phyloP scores from a whole-genome alignment of 2,113 vertebrate genomes.

The Ondatra zibethicus region DNA sequence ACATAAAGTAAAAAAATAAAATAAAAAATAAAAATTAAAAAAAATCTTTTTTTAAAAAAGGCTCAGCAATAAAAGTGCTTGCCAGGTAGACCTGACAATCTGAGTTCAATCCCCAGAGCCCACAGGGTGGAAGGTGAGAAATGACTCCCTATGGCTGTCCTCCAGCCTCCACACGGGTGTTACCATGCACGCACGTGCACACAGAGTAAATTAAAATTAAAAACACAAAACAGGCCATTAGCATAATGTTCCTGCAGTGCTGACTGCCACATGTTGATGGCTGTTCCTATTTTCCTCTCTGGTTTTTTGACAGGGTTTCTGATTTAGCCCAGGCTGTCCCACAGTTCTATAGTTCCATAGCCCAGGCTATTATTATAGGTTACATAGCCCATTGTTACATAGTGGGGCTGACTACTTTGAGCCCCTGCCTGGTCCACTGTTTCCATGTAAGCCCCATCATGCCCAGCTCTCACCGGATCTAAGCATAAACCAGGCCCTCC shows the following conservation, averaged over 20 bases:
- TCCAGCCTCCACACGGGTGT: background rate
- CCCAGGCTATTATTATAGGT: no score
- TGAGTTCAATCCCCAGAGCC: background rate
- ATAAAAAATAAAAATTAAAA: no score
- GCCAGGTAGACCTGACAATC: background rate
- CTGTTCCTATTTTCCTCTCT: background rate
- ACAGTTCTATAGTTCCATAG: no score
- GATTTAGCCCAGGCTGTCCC: background rate
- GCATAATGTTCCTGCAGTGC: background rate
- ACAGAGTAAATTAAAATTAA: no score
- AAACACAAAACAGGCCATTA: background rate
- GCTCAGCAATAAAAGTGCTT: background rate
- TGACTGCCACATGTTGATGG: background rate
- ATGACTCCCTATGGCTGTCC: background rate
- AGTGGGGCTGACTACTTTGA: background rate
- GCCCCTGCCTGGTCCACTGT: background rate
- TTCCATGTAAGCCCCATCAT: background rate
- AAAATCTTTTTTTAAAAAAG: background rate
- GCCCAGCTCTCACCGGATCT: background rate
- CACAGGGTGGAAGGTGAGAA: background rate
- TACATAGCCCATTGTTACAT: no score
- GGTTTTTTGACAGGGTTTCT: background rate
- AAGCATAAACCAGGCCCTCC: background rate
- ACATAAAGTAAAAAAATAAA: background rate
- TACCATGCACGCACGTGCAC: background rate